Base-by-base conservation (phyloP, 2,888 invertebrate genomes). In the Lasius fuliginosus region DNA sequence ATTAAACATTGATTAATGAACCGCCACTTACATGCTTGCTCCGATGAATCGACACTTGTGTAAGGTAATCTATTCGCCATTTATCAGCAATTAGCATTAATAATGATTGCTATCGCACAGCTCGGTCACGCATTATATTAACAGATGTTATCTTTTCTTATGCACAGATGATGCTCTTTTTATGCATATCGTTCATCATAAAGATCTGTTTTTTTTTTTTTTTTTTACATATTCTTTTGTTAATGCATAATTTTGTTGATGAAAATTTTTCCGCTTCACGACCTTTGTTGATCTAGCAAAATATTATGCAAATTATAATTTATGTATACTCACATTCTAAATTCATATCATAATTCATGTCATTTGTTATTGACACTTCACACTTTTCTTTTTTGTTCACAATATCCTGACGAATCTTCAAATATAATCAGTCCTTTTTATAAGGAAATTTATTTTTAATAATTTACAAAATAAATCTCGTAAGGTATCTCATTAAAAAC, bases 51-150 rank as follows among this genome's bases (percentile, higher is more conserved):
- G 64, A 76, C 62, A 49, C 15, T 53, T 15, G 33, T 46, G 64
- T 46, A 30, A 23, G 8, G 36, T 56, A 53, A 53, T 65, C 18
- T 27, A 53, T 62, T 53, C 3, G n/a, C 27, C 27, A 40, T 58
- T 36, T 68, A 77, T 42, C 42, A 56, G 12, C 40, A 40, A 53
- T 77, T 58, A 67, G 5, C 56, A 56, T 77, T 77, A 58, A 27
- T n/a, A 30, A 58, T 12, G 18, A 30, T 56, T 42, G 68, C 30
- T 68, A 42, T 65, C 36, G 53, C 65, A 23, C 18, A 30, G 9
- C 6, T 58, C 30, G 18, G 5, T 56, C 56, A 40, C 27, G 67
- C 56, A 68, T 68, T 77, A 23, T 67, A 58, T 30, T 68, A 68
- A 58, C 15, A 67, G 56, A 68, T 65, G 64, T 58, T 30, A 67